Conservation (phyloP, 2,888 invertebrate species). For the Antheraea assamensis region DNA sequence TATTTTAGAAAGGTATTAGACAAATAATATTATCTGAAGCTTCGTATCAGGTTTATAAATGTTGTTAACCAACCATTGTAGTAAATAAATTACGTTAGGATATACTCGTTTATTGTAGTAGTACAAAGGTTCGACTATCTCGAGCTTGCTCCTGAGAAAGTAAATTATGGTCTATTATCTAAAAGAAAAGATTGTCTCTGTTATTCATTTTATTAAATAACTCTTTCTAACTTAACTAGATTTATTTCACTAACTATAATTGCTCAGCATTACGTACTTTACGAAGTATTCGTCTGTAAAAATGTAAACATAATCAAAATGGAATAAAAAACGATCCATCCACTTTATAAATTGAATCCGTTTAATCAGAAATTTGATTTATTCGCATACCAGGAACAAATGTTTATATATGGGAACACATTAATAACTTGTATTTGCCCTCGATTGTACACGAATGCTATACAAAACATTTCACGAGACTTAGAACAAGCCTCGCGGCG, state of each 20-base stretch:
- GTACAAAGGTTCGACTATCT: neutral
- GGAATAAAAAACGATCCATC: neutral
- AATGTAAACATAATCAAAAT: neutral
- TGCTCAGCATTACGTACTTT: neutral
- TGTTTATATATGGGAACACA: neutral
- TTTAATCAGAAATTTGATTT: neutral
- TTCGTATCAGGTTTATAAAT: neutral
- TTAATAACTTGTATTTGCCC: neutral
- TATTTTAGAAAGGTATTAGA: neutral
- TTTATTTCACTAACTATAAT: neutral
- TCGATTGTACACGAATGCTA: constrained; percentile 4
- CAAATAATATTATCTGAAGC: neutral
- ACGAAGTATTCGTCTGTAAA: neutral
- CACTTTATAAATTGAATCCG: neutral
- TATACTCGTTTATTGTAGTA: neutral
- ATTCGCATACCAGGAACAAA: neutral
- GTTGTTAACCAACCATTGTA: neutral
- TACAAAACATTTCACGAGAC: constrained; percentile 7
- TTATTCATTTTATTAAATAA: neutral
- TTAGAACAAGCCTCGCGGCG: constrained; percentile 11
- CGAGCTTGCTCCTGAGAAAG: neutral
- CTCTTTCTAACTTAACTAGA: neutral
- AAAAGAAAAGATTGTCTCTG: neutral
- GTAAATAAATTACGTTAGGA: neutral
- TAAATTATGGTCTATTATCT: neutral